These are phyloP conservation scores for Arvicanthis niloticus DNA, from an alignment of 2,113 vertebrate genomes.

Conservation along the genomic window DNA sequence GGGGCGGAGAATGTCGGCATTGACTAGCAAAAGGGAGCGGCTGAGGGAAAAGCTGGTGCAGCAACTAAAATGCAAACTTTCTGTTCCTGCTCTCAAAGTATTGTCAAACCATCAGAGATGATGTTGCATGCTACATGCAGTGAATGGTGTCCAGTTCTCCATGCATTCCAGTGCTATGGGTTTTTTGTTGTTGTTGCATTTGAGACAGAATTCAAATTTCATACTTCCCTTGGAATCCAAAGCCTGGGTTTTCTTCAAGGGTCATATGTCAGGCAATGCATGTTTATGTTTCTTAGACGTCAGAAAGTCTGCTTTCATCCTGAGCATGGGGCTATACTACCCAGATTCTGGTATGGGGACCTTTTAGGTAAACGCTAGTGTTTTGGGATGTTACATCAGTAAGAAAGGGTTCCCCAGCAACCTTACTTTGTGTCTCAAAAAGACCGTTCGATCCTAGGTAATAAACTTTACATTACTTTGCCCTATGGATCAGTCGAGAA, in stretches of 20 bases:
- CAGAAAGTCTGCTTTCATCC: slow-evolving; percentile 7
- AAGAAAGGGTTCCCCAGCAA: neutral
- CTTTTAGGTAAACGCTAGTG: neutral
- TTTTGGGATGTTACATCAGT: neutral
- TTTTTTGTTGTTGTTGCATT: too few species aligned
- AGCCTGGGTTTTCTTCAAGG: neutral
- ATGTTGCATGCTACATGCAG: neutral
- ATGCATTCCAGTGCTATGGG: neutral
- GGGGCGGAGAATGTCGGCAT: neutral
- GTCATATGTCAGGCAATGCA: neutral
- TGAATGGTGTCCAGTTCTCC: neutral
- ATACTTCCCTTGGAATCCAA: neutral
- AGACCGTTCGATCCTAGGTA: neutral
- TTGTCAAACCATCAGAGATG: neutral
- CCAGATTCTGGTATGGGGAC: neutral
- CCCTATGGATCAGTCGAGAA: neutral
- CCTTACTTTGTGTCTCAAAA: neutral
- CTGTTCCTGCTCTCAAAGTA: neutral
- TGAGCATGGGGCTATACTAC: neutral
- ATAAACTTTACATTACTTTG: slow-evolving; percentile 1
- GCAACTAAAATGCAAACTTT: neutral
- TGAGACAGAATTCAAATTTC: neutral
- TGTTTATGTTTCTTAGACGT: neutral
- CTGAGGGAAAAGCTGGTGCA: neutral
- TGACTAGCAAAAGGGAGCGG: neutral